Conservation (phyloP, 2,888 invertebrate species). For the Melanostoma scalare region DNA sequence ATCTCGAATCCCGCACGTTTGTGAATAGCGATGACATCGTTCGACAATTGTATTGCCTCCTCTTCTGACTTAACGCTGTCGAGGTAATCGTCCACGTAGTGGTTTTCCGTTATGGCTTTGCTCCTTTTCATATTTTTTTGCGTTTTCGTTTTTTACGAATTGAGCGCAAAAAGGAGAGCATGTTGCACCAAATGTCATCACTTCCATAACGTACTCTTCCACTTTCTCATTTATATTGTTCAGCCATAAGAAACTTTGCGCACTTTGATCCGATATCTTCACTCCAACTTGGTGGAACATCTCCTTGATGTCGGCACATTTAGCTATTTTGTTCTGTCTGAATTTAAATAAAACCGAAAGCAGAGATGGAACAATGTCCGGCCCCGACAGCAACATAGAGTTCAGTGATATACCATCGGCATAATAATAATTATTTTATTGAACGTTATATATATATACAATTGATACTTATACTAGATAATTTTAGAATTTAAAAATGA, state of each 20-base stretch:
- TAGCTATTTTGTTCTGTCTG: conserved; percentile 5
- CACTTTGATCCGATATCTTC: neutral
- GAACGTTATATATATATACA: too few relatives aligned
- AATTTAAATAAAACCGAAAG: conserved; percentile 14
- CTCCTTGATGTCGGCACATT: conserved; percentile 16
- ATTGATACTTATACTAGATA: too few relatives aligned
- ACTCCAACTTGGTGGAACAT: conserved; percentile 15
- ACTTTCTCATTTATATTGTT: neutral
- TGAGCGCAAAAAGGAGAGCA: conserved; percentile 23
- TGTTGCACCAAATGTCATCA: conserved; percentile 32
- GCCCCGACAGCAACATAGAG: conserved; percentile 6
- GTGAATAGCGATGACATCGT: conserved; percentile 30
- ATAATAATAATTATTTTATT: too few relatives aligned
- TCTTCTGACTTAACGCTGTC: conserved; percentile 69
- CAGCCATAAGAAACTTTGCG: neutral
- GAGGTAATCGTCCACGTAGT: conserved; percentile 75
- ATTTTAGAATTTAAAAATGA: too few relatives aligned
- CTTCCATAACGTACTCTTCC: conserved; percentile 5
- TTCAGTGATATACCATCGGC: conserved; percentile 1
- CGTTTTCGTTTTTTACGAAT: conserved; percentile 74
- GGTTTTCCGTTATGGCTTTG: conserved; percentile 69
- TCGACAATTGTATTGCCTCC: conserved; percentile 46
- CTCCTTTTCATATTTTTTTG: conserved; percentile 40
- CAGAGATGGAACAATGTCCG: conserved; percentile 16
- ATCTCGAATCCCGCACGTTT: conserved; percentile 44